Percentiles rank a stretch among this genome's conserved stretches.
Evolutionary conservation across 2,797 vertebrate species (phyloP).

Genomic region (Microctenopoma steveboyesi): DNA sequence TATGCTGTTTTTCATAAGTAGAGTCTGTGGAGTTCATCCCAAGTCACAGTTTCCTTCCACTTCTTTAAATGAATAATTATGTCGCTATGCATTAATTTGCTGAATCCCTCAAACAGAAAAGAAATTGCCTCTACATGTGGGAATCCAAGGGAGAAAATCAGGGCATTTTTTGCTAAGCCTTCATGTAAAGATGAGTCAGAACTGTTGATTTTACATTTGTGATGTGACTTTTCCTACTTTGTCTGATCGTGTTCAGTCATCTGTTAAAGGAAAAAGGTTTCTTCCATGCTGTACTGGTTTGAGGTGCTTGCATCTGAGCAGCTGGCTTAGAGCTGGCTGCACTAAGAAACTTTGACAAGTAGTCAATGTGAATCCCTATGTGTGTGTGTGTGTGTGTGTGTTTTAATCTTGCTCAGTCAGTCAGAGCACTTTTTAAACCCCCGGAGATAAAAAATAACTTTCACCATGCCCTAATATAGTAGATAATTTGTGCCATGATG

Average conservation of each 20-base stretch:
- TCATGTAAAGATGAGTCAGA: constrained; percentile 6
- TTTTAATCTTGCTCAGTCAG: constrained; percentile 63
- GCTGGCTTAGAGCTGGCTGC: constrained; percentile 51
- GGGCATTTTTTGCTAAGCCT: constrained; percentile 7
- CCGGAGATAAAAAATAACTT: constrained; percentile 66
- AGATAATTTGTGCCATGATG: constrained; percentile 76
- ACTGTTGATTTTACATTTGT: constrained; percentile 38
- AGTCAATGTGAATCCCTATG: constrained; percentile 63
- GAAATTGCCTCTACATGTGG: constrained; percentile 19
- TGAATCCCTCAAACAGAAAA: constrained; percentile 24
- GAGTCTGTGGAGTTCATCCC: constrained; percentile 21
- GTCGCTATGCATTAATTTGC: constrained; percentile 43
- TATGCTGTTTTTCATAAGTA: constrained; percentile 11
- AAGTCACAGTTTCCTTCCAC: constrained; percentile 43
- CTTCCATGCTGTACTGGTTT: constrained; percentile 38
- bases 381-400: constrained; percentile 37
- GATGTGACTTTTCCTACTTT: constrained; percentile 25
- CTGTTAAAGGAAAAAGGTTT: constrained; percentile 29
- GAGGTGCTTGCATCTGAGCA: constrained; percentile 52
- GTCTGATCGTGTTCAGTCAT: constrained; percentile 30
- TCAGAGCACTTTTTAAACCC: constrained; percentile 63
- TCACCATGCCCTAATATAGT: constrained; percentile 59
- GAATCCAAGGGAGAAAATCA: constrained; percentile 9
- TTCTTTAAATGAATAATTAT: constrained; percentile 60
- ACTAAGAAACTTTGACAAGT: constrained; percentile 74